A percentile compares a stretch with the other conserved stretches of the same genome.
These are phyloP conservation scores for Hetaerina titia DNA, from an alignment of 2,888 invertebrate species.

Conservation along the genomic window DNA sequence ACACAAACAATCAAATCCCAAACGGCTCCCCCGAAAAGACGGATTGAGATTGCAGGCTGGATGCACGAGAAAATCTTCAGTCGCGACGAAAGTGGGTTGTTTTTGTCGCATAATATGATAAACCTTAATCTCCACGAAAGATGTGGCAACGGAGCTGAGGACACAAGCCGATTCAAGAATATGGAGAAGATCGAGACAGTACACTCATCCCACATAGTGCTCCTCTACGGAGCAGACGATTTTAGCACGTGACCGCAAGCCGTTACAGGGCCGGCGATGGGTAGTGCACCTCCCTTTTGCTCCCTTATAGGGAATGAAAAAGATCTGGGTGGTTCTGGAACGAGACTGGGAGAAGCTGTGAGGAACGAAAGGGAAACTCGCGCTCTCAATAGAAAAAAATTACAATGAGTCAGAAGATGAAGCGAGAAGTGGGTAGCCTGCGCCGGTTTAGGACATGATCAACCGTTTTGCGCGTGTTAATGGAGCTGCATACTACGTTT, in stretches of 20 bases:
- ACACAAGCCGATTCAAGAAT: conserved; percentile 55
- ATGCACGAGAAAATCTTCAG: background rate
- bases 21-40: too few relatives aligned
- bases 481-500: background rate
- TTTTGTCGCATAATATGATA: background rate
- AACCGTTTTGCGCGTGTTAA: background rate
- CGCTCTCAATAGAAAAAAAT: conserved; percentile 21
- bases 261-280: conserved; percentile 45
- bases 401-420: background rate
- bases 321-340: conserved; percentile 13
- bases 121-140: background rate
- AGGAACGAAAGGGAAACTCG: conserved; percentile 64
- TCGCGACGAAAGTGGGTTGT: background rate
- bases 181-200: conserved; percentile 52
- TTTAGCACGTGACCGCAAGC: conserved; percentile 39
- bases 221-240: conserved; percentile 21
- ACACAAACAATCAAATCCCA: too few relatives aligned
- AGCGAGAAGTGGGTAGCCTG: background rate
- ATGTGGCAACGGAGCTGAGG: conserved; percentile 48
- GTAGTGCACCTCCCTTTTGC: conserved; percentile 48
- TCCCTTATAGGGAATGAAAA: conserved; percentile 52
- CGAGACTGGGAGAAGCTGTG: conserved; percentile 22
- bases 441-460: background rate
- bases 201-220: conserved; percentile 58
- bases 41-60: background rate